Percentiles rank a stretch among this genome's conserved stretches.
Evolutionary conservation across 2,888 invertebrate genomes (phyloP).

Genomic region (Meliscaeva auricollis): DNA sequence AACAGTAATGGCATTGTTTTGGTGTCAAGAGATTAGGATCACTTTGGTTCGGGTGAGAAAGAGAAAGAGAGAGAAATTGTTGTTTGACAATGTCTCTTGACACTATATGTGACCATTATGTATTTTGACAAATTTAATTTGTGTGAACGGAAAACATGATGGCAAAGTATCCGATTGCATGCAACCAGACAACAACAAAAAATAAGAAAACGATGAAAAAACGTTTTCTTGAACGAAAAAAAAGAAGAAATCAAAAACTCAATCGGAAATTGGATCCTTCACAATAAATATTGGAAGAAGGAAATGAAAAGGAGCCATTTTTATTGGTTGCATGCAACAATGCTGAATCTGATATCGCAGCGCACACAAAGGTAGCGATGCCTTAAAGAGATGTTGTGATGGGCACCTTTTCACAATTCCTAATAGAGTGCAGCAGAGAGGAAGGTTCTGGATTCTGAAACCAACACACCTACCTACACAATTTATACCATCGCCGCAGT

Average conservation of each 20-base stretch:
- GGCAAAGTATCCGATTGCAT: conserved; percentile 51
- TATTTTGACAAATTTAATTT: conserved; percentile 68
- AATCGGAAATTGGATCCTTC: conserved; percentile 55
- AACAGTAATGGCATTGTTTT: conserved; percentile 39
- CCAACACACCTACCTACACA: conserved; percentile 44
- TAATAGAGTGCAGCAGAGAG: conserved; percentile 23
- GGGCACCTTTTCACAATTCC: conserved; percentile 16
- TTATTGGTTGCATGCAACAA: conserved; percentile 43
- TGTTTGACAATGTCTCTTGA: conserved; percentile 41
- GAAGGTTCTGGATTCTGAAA: not conserved
- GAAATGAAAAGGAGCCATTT: conserved; percentile 30
- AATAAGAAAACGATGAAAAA: conserved; percentile 12
- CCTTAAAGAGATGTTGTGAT: conserved; percentile 1
- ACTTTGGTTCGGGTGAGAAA: conserved; percentile 25
- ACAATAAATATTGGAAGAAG: conserved; percentile 24
- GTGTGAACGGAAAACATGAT: conserved; percentile 29
- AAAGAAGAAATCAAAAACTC: conserved; percentile 3
- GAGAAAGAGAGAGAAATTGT: conserved; percentile 4
- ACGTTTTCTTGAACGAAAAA: not conserved
- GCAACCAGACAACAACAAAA: conserved; percentile 9
- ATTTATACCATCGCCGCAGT: not conserved
- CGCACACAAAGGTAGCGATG: conserved; percentile 11
- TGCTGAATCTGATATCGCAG: conserved; percentile 40
- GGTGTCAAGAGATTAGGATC: conserved; percentile 38
- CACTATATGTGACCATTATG: conserved; percentile 26